A percentile compares a stretch with the other conserved stretches of the same genome.
phyloP scores from a whole-genome alignment of 2,797 vertebrate genomes.

The Lemur catta region DNA sequence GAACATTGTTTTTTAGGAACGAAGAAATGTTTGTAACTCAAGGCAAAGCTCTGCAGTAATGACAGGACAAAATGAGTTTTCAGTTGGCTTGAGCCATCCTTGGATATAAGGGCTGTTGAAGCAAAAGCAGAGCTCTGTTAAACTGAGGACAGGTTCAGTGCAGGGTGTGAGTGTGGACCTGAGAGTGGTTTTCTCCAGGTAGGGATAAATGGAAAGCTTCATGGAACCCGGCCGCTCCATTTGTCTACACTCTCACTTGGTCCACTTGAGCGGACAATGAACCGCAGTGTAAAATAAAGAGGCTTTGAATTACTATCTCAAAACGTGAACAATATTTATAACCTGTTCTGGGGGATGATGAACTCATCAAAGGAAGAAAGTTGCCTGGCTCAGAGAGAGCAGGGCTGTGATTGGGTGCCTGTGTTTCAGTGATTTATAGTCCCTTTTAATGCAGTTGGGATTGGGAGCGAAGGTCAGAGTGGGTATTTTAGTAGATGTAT shows the following conservation, averaged over 20 bases:
- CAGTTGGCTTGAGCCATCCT: neutral
- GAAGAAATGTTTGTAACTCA: neutral
- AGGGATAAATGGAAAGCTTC: neutral
- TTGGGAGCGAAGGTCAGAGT: constrained; percentile 68
- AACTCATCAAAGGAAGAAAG: constrained; percentile 46
- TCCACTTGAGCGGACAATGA: neutral
- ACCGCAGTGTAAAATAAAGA: neutral
- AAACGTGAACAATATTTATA: constrained; percentile 38
- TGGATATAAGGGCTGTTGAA: neutral
- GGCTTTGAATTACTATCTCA: constrained; percentile 49
- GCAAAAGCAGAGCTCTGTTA: neutral
- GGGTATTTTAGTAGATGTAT: constrained; percentile 67
- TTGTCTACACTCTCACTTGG: neutral
- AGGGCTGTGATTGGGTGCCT: neutral
- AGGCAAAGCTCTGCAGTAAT: neutral
- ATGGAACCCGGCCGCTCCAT: neutral
- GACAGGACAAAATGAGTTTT: neutral
- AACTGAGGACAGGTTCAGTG: neutral
- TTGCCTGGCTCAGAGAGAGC: constrained; percentile 2
- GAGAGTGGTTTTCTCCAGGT: neutral
- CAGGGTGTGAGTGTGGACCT: accelerated
- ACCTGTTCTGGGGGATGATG: constrained; percentile 48
- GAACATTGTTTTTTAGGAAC: neutral
- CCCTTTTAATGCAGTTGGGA: constrained; percentile 61
- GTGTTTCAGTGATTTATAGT: constrained; percentile 56